Conservation (phyloP, 2,888 invertebrate species). For the Drosophila nigritarsus region DNA sequence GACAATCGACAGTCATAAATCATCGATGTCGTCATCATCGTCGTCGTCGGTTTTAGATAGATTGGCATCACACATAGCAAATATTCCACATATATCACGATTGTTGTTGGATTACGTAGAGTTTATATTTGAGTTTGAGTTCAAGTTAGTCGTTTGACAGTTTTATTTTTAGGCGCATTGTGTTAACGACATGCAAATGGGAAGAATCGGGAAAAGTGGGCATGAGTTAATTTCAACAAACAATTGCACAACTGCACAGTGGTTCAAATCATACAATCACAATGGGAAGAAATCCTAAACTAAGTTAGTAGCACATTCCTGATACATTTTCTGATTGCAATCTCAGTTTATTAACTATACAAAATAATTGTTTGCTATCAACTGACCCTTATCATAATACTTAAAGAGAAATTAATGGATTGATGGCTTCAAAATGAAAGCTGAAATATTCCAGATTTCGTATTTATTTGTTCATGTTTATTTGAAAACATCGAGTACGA, state of each 20-base stretch:
- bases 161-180: constrained; percentile 61
- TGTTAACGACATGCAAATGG: constrained; percentile 34
- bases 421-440: background rate
- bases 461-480: background rate
- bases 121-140: constrained; percentile 4
- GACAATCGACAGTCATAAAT: constrained; percentile 71
- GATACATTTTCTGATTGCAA: background rate
- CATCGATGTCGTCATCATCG: constrained; percentile 57
- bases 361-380: background rate
- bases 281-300: background rate
- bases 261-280: background rate
- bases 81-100: constrained; percentile 40
- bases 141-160: constrained; percentile 44
- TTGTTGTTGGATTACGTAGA: constrained; percentile 13
- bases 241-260: constrained; percentile 17
- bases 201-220: background rate
- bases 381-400: background rate
- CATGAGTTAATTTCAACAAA: constrained; percentile 9
- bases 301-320: background rate
- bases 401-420: background rate
- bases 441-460: background rate
- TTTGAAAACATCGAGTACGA: background rate
- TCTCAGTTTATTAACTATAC: background rate
- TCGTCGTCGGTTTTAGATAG: constrained; percentile 51
- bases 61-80: constrained; percentile 53